Evolutionary conservation across 2,113 vertebrate species (phyloP).

Genomic region (Megaceryle torquata): DNA sequence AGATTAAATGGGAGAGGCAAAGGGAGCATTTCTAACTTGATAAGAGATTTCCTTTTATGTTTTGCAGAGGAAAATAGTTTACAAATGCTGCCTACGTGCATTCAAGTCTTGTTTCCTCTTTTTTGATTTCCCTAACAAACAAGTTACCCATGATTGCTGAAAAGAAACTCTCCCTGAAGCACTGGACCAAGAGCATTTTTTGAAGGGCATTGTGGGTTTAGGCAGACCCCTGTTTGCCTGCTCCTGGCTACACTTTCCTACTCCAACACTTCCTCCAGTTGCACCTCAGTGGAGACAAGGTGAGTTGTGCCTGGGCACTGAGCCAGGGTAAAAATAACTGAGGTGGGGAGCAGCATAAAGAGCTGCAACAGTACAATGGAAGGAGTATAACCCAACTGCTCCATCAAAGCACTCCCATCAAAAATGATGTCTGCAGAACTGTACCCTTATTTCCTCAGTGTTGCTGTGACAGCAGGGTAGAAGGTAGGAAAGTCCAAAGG

Average conservation of each 20-base stretch:
- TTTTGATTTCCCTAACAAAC: constrained; percentile 7
- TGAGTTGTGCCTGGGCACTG: neutral
- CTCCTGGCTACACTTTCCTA: neutral
- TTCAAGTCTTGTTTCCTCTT: neutral
- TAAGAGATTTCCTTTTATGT: constrained; percentile 39
- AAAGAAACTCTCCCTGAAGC: neutral
- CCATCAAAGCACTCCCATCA: neutral
- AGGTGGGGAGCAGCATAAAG: neutral
- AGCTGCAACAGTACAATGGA: neutral
- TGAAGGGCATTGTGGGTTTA: neutral
- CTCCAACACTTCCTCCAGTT: neutral
- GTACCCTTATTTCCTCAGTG: neutral
- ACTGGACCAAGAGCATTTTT: neutral
- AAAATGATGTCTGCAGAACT: neutral
- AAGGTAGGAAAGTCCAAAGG: neutral
- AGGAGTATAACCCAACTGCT: neutral
- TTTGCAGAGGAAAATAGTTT: constrained; percentile 32
- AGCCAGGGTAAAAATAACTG: constrained; percentile 36
- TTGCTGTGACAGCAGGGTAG: neutral
- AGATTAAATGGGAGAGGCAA: constrained; percentile 1
- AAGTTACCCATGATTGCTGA: neutral
- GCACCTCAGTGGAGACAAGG: neutral
- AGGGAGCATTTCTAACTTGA: constrained; percentile 47
- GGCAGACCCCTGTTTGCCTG: neutral
- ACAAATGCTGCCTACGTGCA: neutral